These are phyloP conservation scores for Paracanthobrama guichenoti DNA, from an alignment of 2,113 vertebrate species.

Conservation along the genomic window DNA sequence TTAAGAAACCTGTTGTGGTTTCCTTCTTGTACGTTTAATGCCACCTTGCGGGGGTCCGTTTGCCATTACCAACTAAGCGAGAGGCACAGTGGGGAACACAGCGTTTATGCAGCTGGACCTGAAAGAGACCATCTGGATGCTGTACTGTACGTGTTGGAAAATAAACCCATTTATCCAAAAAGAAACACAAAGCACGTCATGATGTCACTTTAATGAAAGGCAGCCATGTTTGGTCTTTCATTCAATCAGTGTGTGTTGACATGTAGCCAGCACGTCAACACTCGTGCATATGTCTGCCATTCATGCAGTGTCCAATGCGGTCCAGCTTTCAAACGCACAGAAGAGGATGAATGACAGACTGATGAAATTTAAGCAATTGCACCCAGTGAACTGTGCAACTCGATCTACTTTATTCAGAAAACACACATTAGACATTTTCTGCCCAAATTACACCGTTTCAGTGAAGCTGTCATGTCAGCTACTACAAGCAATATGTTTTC, in stretches of 20 bases:
- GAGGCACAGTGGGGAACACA: not conserved
- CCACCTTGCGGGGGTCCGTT: not conserved
- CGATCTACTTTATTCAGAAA: not conserved
- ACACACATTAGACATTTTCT: not conserved
- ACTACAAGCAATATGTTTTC: not conserved
- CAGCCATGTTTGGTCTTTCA: conserved; percentile 6
- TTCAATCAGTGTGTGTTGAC: not conserved
- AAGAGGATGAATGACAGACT: conserved; percentile 10
- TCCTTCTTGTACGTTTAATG: not conserved
- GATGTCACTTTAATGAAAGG: conserved; percentile 8
- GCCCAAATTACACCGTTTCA: not conserved
- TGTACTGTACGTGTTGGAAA: not conserved
- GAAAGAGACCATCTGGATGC: conserved; percentile 38
- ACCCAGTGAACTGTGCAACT: not conserved
- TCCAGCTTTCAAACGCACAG: not conserved
- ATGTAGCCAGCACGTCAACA: not conserved
- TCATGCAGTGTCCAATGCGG: not conserved
- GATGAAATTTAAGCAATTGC: not conserved
- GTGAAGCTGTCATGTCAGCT: not conserved
- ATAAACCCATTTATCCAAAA: not conserved
- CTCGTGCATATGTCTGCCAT: not conserved
- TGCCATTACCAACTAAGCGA: not conserved
- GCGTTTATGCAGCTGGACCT: conserved; percentile 30
- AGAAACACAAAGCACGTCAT: not conserved
- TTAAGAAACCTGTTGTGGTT: too few species aligned